Conservation (phyloP, 2,113 vertebrate species). For the Podilymbus podiceps region DNA sequence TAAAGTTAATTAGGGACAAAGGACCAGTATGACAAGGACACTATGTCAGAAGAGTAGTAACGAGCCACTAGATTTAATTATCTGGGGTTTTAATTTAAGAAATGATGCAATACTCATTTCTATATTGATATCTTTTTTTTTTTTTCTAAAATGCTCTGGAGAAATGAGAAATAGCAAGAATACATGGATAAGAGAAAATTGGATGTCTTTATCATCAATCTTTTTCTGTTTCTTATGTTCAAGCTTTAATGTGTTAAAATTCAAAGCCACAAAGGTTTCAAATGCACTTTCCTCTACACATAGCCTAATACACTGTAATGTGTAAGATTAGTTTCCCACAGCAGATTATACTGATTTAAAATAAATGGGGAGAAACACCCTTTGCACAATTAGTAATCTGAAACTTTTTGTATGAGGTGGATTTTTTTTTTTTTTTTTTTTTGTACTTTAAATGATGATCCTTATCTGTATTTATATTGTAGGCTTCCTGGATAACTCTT, state of each 20-base stretch:
- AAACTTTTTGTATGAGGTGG: not conserved
- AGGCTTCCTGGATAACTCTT: not conserved
- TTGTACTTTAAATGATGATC: not conserved
- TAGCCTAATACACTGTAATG: not conserved
- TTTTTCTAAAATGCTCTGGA: not conserved
- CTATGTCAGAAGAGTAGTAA: not conserved
- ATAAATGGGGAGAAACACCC: accelerated
- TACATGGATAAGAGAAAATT: not conserved
- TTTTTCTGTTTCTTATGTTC: not conserved
- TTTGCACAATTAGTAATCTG: not conserved
- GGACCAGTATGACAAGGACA: not conserved
- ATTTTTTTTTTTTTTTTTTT: not conserved
- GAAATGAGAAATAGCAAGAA: not conserved
- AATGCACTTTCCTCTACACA: not conserved
- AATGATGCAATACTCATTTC: not conserved
- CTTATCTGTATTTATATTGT: not conserved
- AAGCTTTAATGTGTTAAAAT: not conserved
- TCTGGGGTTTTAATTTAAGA: constrained; percentile 4
- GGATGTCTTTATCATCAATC: not conserved
- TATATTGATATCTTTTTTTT: not conserved
- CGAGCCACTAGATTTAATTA: not conserved
- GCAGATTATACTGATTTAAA: not conserved
- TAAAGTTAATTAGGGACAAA: not conserved
- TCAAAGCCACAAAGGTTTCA: not conserved
- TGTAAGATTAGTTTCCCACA: not conserved